Evolutionary conservation across 2,113 vertebrate genomes (phyloP).

Genomic region (Agelaius tricolor): DNA sequence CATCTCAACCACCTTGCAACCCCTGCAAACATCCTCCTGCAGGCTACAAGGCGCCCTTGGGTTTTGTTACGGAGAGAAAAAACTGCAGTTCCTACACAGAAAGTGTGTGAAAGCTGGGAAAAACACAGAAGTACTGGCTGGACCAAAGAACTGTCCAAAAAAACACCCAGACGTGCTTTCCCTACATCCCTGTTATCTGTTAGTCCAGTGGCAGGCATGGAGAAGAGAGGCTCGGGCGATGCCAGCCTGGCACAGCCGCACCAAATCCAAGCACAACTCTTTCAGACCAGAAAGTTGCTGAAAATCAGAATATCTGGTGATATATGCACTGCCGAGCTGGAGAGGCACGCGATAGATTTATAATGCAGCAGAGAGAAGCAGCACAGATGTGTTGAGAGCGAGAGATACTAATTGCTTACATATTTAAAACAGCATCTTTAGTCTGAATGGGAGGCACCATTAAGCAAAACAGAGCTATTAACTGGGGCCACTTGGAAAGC

Average conservation of each 20-base stretch:
- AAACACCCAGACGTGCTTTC: neutral
- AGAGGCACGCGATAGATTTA: constrained; percentile 35
- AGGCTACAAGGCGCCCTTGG: neutral
- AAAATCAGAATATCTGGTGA: constrained; percentile 47
- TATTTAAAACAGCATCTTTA: constrained; percentile 69
- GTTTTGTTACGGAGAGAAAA: neutral
- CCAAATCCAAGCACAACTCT: constrained; percentile 18
- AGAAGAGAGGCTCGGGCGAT: neutral
- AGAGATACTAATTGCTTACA: constrained; percentile 70
- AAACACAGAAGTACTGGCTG: neutral
- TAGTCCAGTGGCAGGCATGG: neutral
- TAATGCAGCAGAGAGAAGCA: constrained; percentile 40
- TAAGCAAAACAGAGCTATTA: constrained; percentile 70
- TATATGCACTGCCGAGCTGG: neutral
- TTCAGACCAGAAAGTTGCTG: constrained; percentile 33
- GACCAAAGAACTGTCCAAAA: neutral
- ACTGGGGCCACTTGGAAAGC: constrained; percentile 62
- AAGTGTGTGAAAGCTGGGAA: neutral
- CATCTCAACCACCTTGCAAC: neutral
- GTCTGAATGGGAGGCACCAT: constrained; percentile 64
- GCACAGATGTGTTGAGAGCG: constrained; percentile 66
- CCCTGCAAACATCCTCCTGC: neutral
- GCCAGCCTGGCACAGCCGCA: neutral
- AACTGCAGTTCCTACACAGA: neutral
- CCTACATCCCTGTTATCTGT: neutral